A percentile compares a stretch with the other conserved stretches of the same genome.
These are phyloP conservation scores for Pomacea maculata DNA, from an alignment of 1,140 invertebrate species.

Conservation along the genomic window DNA sequence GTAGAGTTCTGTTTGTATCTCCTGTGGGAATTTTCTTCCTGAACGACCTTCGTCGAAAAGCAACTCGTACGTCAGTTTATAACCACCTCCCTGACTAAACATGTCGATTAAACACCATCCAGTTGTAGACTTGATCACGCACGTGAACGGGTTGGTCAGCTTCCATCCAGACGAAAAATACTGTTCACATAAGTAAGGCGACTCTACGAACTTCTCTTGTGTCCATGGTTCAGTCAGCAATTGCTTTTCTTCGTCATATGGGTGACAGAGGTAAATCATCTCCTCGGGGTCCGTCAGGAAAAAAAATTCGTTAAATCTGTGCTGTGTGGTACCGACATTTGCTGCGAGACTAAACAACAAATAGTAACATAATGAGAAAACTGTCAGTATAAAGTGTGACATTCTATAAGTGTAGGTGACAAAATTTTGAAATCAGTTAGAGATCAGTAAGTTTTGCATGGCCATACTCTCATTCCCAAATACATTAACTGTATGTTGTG, in stretches of 20 bases:
- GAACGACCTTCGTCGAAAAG: constrained; percentile 1
- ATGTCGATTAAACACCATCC: constrained; percentile 5
- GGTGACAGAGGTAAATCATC: constrained; percentile 5
- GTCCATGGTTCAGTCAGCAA: background rate
- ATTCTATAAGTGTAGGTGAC: too few relatives aligned
- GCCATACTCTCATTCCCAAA: too few relatives aligned
- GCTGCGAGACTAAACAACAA: too few relatives aligned
- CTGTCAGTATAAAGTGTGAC: too few relatives aligned
- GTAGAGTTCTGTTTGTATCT: background rate
- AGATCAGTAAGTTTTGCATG: too few relatives aligned
- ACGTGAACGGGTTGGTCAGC: background rate
- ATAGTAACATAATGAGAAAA: too few relatives aligned
- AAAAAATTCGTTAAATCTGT: background rate
- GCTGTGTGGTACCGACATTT: too few relatives aligned
- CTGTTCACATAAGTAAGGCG: background rate
- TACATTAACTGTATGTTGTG: too few relatives aligned
- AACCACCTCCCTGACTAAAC: too few relatives aligned
- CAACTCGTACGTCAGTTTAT: background rate
- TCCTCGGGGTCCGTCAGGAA: constrained; percentile 10
- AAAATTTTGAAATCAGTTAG: too few relatives aligned
- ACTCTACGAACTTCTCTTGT: background rate
- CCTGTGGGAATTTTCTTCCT: background rate
- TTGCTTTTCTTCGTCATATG: background rate
- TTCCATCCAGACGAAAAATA: background rate
- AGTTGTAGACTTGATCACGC: background rate